Evolutionary conservation across 2,888 invertebrate species (phyloP).

Genomic region (Tipula confusa): DNA sequence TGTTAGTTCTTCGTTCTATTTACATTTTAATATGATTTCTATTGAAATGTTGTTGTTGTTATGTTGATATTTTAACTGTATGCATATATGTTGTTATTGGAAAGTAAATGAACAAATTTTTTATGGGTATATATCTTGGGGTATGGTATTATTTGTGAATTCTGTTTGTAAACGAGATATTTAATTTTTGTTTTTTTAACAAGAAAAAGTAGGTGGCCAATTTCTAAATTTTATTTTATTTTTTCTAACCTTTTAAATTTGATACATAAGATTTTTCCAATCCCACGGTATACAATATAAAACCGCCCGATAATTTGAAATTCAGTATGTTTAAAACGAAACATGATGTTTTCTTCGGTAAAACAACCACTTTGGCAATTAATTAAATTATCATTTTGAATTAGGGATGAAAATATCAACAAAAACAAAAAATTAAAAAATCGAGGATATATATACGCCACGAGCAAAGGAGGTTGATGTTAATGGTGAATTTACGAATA

Average conservation of each 20-base stretch:
- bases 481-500: not conserved
- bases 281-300: not conserved
- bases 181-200: not conserved
- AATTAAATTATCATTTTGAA: not conserved
- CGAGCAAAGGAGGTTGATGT: not conserved
- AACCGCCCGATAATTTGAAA: not conserved
- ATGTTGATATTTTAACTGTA: not conserved
- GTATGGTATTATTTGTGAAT: not conserved
- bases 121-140: not conserved
- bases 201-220: not conserved
- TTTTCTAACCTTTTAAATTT: not conserved
- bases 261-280: not conserved
- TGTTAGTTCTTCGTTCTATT: not conserved
- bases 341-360: not conserved
- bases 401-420: not conserved
- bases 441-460: not conserved
- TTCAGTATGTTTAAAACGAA: not conserved
- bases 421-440: not conserved
- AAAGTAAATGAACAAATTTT: not conserved
- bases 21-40: not conserved
- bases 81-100: not conserved
- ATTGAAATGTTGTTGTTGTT: not conserved
- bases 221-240: too few species aligned
- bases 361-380: constrained; percentile 8
- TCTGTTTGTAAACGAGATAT: not conserved